Conservation (phyloP, 2,888 invertebrate species). For the Empis livida region DNA sequence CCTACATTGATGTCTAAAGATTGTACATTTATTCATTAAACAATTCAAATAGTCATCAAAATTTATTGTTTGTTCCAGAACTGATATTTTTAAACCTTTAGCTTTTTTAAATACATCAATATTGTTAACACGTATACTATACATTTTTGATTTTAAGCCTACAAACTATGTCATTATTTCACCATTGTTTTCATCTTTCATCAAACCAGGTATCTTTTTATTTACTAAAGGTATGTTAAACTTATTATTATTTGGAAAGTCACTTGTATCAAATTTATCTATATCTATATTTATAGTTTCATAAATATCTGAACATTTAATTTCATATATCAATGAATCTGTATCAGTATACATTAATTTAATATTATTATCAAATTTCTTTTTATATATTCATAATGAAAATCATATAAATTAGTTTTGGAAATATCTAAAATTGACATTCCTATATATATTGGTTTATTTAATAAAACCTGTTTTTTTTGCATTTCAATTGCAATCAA, state of each 20-base stretch:
- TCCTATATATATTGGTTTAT: neutral
- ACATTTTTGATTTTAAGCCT: neutral
- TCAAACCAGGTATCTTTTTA: neutral
- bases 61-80: neutral
- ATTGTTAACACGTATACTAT: neutral
- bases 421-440: too few relatives aligned
- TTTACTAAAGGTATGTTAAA: neutral
- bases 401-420: too few relatives aligned
- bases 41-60: neutral
- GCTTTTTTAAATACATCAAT: neutral
- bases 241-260: neutral
- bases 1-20: too few relatives aligned
- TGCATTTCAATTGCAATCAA: too few relatives aligned
- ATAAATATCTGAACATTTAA: constrained; percentile 14
- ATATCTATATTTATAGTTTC: neutral
- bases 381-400: constrained; percentile 1
- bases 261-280: neutral
- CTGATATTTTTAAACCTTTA: neutral
- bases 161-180: neutral
- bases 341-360: constrained; percentile 19
- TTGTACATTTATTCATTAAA: too few relatives aligned
- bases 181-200: neutral
- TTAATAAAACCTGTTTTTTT: too few relatives aligned
- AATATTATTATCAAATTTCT: too few relatives aligned
- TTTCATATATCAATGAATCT: constrained; percentile 20